Evolutionary conservation across 2,888 invertebrate species (phyloP), one percentile per base, ranked within the genome.

Genomic region (Bugulina stolonifera): DNA sequence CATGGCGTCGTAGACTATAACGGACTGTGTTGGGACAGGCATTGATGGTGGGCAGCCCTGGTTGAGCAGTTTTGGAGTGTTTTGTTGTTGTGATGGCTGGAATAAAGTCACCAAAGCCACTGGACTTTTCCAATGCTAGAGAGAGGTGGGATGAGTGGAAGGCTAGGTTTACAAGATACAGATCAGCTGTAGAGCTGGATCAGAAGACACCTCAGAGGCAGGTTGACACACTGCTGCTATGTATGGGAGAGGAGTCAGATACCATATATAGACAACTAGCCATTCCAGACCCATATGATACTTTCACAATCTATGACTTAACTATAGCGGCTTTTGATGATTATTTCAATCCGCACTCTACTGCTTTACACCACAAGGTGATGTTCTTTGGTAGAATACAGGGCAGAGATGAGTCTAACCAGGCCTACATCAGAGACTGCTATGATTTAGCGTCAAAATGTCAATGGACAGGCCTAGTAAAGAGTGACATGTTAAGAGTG

Each of bases 251-350:
- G 3, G 64, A 64, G 34, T 27, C 64, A 27, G 64, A 27, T 27
- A 32, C 64, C 2, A 64, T 64, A 27, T 5, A 29, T 2, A 34
- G 5, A 14, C 64, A 64, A 34, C 3, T 64, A 14, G n/a, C 18
- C 14, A 32, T 64, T 14, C 25, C 29, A 27, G 5, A 64, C 3
- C 64, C 64, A 14, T 2, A 32, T 29, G 64, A 2, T 5, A 32
- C 64, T 29, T 14, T 2, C 32, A 64, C 64, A 25, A 27, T 64
- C 14, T 64, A 64, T 32, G 64, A 2, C 32, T 5, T 27, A 64
- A 64, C 64, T 64, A 10, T 64, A 32, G 64, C 25, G n/a, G 64
- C 64, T 32, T 32, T 64, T 10, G 64, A 64, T 64, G 27, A 27
- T 27, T 64, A 64, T 32, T 64, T 64, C n/a, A 64, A 27, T 14